phyloP scores from a whole-genome alignment of 2,113 vertebrate genomes.

The Tiliqua scincoides region DNA sequence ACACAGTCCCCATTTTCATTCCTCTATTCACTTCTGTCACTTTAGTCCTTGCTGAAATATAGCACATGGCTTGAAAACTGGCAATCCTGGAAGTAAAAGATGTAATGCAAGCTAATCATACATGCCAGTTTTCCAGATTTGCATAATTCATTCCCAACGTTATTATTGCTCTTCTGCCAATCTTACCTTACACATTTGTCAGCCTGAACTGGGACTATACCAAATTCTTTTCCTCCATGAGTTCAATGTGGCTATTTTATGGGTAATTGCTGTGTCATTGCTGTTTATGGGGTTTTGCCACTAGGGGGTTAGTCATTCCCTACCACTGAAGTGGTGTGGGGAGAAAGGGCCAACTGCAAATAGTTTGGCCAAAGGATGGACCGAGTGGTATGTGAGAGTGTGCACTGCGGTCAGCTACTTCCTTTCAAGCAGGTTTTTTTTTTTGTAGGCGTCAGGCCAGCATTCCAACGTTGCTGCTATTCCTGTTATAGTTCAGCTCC shows the following conservation, averaged over 20 bases:
- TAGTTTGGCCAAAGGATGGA: slow-evolving; percentile 9
- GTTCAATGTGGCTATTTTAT: not conserved
- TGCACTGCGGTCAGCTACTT: slow-evolving; percentile 44
- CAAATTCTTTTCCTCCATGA: not conserved
- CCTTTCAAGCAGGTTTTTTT: slow-evolving; percentile 38
- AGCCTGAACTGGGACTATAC: not conserved
- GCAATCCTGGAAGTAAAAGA: not conserved
- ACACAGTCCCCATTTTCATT: not conserved
- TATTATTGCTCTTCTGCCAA: too few species aligned
- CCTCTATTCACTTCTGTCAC: not conserved
- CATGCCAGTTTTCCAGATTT: not conserved
- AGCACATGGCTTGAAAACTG: not conserved
- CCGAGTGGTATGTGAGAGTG: not conserved
- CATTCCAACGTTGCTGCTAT: slow-evolving; percentile 35
- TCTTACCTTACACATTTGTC: not conserved
- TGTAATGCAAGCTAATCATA: not conserved
- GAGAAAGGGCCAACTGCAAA: not conserved
- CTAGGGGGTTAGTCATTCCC: slow-evolving; percentile 70
- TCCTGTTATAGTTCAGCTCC: not conserved
- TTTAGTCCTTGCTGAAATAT: not conserved
- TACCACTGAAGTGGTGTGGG: not conserved
- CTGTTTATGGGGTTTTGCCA: slow-evolving; percentile 8
- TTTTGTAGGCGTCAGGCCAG: slow-evolving; percentile 14
- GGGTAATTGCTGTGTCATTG: not conserved
- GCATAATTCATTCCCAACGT: not conserved